Base-by-base conservation (phyloP, 1,140 invertebrate genomes). In the Euwallacea fornicatus region DNA sequence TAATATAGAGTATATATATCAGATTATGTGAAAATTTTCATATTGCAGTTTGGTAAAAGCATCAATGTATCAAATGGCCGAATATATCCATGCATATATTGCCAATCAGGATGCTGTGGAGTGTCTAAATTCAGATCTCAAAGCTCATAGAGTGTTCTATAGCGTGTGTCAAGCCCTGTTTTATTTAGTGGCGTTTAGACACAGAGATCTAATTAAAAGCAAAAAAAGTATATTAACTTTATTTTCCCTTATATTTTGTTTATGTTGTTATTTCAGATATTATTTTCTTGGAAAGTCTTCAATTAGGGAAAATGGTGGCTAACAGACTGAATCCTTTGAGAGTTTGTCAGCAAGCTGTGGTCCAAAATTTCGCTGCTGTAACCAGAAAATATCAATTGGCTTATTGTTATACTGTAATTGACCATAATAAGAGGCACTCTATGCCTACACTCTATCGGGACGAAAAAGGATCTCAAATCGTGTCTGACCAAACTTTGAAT, bases 391-490 rank as follows among this genome's bases (percentile, higher is more conserved):
- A 96, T 81, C 95, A 97, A 79, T 83, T 98, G 55, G 94, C 92
- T 6, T 97, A 97, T 82, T 98, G 95, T 82, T 91, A 95, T 80
- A 87, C 94, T 0, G 86, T 97, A 55, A 91, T 98, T 46, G 93
- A 97, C 77, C 88, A 90, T 71, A 98, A 98, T 83, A 83, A 87
- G 2, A 83, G 93, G 47, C 87, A 85, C 13, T 86, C 86, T 33
- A 78, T 95, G 53, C 87, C 88, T 2, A 84, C 82, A 10, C 84
- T 84, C 13, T 86, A 81, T 78, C 82, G 80, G 21, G 80, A 85
- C 78, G 78, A 83, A 16, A 83, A 82, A 58, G 81, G 81, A 58
- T 64, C 73, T 50, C 68, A 74, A 15, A 65, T 78, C 0, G 81
- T 81, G 64, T 78, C 82, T 4, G 81, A 82, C 66, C 80, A 84